Evolutionary conservation across 1,140 invertebrate genomes (phyloP), one percentile per base, ranked within the genome.

Genomic region (Zaprionus ornatus): DNA sequence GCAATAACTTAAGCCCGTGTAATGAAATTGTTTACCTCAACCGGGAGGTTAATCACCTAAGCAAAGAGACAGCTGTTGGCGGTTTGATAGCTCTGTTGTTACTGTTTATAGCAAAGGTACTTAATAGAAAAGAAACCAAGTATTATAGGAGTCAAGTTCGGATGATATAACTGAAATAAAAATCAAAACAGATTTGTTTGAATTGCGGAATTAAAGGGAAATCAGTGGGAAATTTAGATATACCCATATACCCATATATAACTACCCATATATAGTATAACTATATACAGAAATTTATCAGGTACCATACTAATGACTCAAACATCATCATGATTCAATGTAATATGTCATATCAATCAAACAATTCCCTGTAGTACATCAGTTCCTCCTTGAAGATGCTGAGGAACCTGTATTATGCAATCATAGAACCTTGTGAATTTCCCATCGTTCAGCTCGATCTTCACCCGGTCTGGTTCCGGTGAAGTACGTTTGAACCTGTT

Each of bases 401-500:
- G 45, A 21, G 17, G 3, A 50, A 50, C 45, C 45, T 50, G 45
- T 50, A 4, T 50, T 50, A 50, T 50, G 45, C 45, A 50, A 50
- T 50, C 19, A 10, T 10, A 12, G 19, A 50, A 23, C 45, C 19
- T 23, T 50, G 45, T 50, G 45, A 50, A 50, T 23, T 45, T 50
- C 45, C 45, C 45, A 50, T 50, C 45, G 19, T 19, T 23, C 4
- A 32, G 45, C 9, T n/a, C 45, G 12, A 50, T 23, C 10, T 19
- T 23, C 23, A 10, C n/a, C 2, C 40, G 40, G 40, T 12, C 19
- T 23, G 45, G 42, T 63, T 66, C 64, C 21, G 35, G 25, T 66
- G 52, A 66, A 66, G 12, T 57, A 23, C 17, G 27, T 50, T 52
- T 61, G 19, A 80, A 80, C 79, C 79, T 80, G 78, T 74, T 48